Conservation (phyloP, 2,888 invertebrate species). For the Toxonevra muliebris region DNA sequence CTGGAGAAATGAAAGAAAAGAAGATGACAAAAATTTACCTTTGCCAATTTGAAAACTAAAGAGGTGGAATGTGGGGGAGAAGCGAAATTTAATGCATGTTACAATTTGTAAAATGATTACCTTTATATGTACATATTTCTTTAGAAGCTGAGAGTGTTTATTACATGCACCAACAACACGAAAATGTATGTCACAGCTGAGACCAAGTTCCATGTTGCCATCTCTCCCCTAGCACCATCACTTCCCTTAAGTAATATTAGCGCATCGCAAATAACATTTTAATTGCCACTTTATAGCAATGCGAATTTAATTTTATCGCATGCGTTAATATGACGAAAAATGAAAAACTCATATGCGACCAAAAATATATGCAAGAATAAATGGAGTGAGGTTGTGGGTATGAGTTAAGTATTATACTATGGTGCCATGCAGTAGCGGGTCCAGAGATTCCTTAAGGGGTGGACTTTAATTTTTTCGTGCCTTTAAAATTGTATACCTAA, state of each 20-base stretch:
- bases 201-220: background rate
- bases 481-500: too few species aligned
- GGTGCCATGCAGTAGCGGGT: too few species aligned
- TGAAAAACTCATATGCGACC: too few species aligned
- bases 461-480: too few species aligned
- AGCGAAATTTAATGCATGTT: conserved; percentile 24
- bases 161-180: conserved; percentile 5
- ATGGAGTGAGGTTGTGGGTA: too few species aligned
- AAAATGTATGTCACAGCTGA: background rate
- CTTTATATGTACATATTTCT: background rate
- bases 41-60: background rate
- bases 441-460: too few species aligned
- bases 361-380: too few species aligned
- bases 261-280: conserved; percentile 28
- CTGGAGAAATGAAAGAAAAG: background rate
- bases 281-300: conserved; percentile 33
- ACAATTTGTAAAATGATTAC: conserved; percentile 30
- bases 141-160: conserved; percentile 7
- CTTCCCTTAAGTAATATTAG: background rate
- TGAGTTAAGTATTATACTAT: too few species aligned
- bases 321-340: conserved; percentile 22
- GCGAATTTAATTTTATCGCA: conserved; percentile 30
- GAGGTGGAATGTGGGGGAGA: conserved; percentile 21
- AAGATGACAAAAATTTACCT: background rate
- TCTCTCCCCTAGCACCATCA: background rate